Base-by-base conservation (phyloP, 2,113 vertebrate genomes). In the Merops nubicus region DNA sequence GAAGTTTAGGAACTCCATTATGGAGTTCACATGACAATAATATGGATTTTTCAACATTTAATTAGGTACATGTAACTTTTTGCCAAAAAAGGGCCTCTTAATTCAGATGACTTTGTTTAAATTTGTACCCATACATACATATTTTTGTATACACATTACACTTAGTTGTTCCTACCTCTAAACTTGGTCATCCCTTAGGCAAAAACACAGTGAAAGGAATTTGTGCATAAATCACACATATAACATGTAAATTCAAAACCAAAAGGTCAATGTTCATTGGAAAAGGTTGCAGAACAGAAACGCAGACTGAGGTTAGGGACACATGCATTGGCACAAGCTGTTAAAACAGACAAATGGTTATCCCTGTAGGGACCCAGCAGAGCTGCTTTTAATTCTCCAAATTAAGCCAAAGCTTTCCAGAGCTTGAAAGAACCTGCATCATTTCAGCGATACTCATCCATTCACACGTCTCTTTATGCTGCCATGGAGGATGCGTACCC, bases 381-480 rank as follows among this genome's bases (percentile, higher is more conserved):
- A 94, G 28, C 40, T 80, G 33, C 40, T 53, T 13, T 20, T 77
- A 73, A 68, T 63, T 34, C n/a, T n/a, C 8, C 12, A 85, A 64
- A 63, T 12, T 16, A 60, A 77, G 10, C 20, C 86, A 76, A 64
- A 54, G 23, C 31, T 86, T 43, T 56, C 21, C 17, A 75, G 79
- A 67, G 28, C 15, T 53, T 28, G 12, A 40, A 64, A 70, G 23
- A 16, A 77, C 34, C 28, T 23, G 11, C 17, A 3, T 78, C 0
- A 29, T 51, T 85, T 50, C 4, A 1, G 11, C 1, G 1, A 48
- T 2, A 12, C 4, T 29, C 43, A 54, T 21, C 0, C 0, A 34
- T 33, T 75, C 17, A 25, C 15, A 70, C 15, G 12, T 65, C 14
- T 36, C 16, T 67, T 40, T 29, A 8, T 0, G 2, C 19, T 43